Percentiles rank a stretch among this genome's conserved stretches.
Conservation (phyloP, 1,140 invertebrate species). For the Heliconius nattereri region DNA sequence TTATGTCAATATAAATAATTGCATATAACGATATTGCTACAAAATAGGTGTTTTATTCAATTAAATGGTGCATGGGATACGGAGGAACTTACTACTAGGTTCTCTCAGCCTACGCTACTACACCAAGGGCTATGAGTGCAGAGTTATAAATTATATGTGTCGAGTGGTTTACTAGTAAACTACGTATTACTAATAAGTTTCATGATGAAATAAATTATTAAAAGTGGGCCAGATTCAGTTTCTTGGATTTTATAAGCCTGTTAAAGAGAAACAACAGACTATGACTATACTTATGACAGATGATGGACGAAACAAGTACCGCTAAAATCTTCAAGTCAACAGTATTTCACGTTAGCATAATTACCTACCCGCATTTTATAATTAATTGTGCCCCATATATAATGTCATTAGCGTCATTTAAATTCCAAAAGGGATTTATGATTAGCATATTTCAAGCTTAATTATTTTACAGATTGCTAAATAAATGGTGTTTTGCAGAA, state of each 20-base stretch:
- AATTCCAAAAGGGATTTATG: constrained; percentile 23
- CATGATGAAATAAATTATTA: no score
- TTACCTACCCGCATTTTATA: neutral
- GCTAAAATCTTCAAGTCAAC: neutral
- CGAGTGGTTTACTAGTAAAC: no score
- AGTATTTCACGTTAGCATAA: neutral
- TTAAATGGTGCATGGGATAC: no score
- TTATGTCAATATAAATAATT: no score
- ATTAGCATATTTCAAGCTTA: constrained; percentile 35
- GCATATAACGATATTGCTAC: no score
- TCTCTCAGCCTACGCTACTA: no score
- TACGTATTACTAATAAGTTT: no score
- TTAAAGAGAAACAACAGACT: neutral
- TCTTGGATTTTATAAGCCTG: no score
- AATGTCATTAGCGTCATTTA: constrained; percentile 18
- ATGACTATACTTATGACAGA: neutral
- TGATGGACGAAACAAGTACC: neutral
- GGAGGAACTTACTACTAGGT: no score
- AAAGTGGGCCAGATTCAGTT: no score
- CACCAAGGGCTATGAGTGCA: no score
- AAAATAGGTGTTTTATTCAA: no score
- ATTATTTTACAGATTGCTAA: constrained; percentile 29
- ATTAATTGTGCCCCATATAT: constrained; percentile 1
- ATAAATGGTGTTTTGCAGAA: constrained; percentile 31
- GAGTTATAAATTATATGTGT: neutral